phyloP scores from a whole-genome alignment of 2,888 invertebrate genomes.

The Apotomis capreana region DNA sequence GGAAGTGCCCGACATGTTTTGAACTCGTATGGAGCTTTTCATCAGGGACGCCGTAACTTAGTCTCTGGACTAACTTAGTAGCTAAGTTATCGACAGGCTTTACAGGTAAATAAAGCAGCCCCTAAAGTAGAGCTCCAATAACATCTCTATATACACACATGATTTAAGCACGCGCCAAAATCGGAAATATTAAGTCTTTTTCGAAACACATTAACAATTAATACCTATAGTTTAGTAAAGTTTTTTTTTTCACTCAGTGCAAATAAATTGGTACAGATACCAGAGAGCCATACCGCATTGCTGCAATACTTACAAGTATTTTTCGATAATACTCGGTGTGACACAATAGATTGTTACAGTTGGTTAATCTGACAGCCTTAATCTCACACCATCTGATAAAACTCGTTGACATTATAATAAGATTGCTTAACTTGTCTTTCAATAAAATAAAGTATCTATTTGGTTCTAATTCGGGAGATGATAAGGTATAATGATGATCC shows the following conservation, averaged over 20 bases:
- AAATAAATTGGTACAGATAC: background rate
- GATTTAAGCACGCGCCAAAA: too few species aligned
- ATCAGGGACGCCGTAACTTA: too few species aligned
- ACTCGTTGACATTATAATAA: slow-evolving; percentile 31
- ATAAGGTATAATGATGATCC: too few species aligned
- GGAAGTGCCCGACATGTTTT: too few species aligned
- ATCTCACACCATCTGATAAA: slow-evolving; percentile 40
- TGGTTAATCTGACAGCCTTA: slow-evolving; percentile 32
- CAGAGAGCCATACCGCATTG: background rate
- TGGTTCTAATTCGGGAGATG: slow-evolving; percentile 1
- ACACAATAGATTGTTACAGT: slow-evolving; percentile 29
- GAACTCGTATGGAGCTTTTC: too few species aligned
- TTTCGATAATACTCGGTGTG: slow-evolving; percentile 21
- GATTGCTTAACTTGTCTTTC: slow-evolving; percentile 28
- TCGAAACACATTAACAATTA: background rate
- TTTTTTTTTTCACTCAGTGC: too few species aligned
- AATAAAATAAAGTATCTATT: slow-evolving; percentile 6
- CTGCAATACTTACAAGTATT: slow-evolving; percentile 21
- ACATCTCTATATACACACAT: too few species aligned
- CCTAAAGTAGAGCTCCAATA: too few species aligned
- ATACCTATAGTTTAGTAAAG: too few species aligned
- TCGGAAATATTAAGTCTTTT: background rate
- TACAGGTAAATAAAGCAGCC: too few species aligned
- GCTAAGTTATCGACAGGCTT: too few species aligned
- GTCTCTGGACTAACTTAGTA: too few species aligned